phyloP scores from a whole-genome alignment of 2,113 vertebrate genomes.

The Leuciscus idus region DNA sequence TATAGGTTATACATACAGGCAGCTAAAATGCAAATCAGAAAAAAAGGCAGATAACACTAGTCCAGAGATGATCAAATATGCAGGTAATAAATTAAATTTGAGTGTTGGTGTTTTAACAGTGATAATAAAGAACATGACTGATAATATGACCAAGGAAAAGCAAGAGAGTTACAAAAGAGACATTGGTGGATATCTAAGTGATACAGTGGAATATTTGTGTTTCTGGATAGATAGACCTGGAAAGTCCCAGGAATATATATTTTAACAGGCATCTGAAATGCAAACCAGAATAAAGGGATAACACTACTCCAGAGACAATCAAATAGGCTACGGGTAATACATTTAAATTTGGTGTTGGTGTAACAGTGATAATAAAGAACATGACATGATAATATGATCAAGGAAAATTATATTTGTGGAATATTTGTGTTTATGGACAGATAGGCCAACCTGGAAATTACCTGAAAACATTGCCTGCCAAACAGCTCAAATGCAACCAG shows the following conservation, averaged over 20 bases:
- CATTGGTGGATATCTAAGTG: not conserved
- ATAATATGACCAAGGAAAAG: not conserved
- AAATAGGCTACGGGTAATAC: no score
- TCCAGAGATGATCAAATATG: not conserved
- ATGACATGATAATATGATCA: no score
- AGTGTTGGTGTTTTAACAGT: not conserved
- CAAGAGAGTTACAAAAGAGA: not conserved
- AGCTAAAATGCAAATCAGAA: not conserved
- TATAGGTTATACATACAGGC: not conserved
- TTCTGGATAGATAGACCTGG: not conserved
- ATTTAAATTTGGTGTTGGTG: no score
- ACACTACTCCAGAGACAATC: no score
- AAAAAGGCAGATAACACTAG: not conserved
- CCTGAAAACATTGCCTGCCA: not conserved
- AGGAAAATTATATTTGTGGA: no score
- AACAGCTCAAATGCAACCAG: not conserved
- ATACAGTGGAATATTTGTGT: not conserved
- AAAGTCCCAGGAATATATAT: not conserved
- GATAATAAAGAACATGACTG: not conserved
- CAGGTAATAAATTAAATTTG: no score
- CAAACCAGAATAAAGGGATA: no score
- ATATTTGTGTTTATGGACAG: not conserved
- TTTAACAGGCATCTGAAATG: no score
- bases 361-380: no score
- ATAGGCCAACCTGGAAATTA: not conserved